Base-by-base conservation (phyloP, 2,888 invertebrate genomes). In the Ennomos quercinarius region DNA sequence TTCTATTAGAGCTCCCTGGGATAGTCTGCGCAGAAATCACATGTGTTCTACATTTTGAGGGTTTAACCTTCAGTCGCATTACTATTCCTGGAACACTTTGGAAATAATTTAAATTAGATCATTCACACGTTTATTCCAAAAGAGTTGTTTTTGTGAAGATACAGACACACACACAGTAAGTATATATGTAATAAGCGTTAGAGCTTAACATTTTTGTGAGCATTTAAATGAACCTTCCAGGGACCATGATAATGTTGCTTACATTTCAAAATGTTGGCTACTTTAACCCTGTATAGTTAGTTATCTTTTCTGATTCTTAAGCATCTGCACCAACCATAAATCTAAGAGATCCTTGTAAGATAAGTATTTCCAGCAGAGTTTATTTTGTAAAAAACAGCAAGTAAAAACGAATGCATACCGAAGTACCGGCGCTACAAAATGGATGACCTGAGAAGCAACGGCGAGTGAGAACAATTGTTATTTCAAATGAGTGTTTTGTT, bases 401-500 rank as follows among this genome's bases (percentile, higher is more conserved):
- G 39, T 11, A 9, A 11, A 39, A 27, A 47, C 39, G 27, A 47
- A 47, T 39, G 47, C 47, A 47, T 47, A 38, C n/a, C 8, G 36
- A 40, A 41, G n/a, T 41, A 40, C 39, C 9, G 17, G 17, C 38
- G 38, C 41, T 17, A 9, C 34, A 35, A 35, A 49, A 49, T 41
- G 12, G 40, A 47, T 39, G 43, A 43, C 42, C 38, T 34, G 47
- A 52, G 42, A 27, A 27, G 36, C 42, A 8, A 2, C n/a, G 35
- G 42, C 39, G 44, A 39, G 17, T 35, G 35, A 47, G 48, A 58
- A 53, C 49, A 39, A 54, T 59, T 42, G 42, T 48, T 53, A 13
- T 43, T 52, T 43, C 44, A 27, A 48, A n/a, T 41, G 13, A 57
- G 27, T 42, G 57, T 48, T 51, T 41, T 58, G 52, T 52, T 58